Conservation (phyloP, 1,140 invertebrate genomes). For the Trichogramma pretiosum region DNA sequence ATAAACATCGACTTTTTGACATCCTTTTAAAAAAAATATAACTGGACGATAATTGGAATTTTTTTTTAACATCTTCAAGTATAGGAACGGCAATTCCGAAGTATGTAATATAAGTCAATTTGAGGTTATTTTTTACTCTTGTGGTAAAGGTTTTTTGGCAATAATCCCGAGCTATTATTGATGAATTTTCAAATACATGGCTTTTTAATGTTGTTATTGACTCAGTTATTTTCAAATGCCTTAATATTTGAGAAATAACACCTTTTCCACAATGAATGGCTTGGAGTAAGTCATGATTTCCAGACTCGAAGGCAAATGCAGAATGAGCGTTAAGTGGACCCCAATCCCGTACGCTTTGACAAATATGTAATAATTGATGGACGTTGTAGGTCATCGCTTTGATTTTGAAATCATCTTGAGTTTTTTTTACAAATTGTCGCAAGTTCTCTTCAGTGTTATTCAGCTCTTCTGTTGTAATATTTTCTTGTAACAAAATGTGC, state of each 20-base stretch:
- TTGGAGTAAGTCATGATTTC: neutral
- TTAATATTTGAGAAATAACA: neutral
- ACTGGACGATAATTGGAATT: too few relatives aligned
- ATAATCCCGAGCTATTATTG: neutral
- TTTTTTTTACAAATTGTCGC: slow-evolving; percentile 5
- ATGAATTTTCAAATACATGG: neutral
- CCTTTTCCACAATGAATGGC: neutral
- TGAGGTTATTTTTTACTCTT: too few relatives aligned
- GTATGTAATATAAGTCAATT: too few relatives aligned
- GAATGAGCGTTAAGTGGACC: neutral
- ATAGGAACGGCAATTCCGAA: too few relatives aligned
- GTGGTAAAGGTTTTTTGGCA: too few relatives aligned
- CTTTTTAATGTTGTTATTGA: neutral
- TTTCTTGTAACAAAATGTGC: slow-evolving; percentile 10
- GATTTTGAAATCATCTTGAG: slow-evolving; percentile 6
- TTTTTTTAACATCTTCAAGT: too few relatives aligned
- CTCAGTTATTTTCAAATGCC: neutral
- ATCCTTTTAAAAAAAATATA: too few relatives aligned
- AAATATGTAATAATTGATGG: slow-evolving; percentile 13
- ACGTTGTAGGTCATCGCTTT: slow-evolving; percentile 16
- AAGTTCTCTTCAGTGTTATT: slow-evolving; percentile 11
- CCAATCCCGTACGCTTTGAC: slow-evolving; percentile 5
- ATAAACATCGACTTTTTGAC: too few relatives aligned
- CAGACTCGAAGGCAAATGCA: neutral
- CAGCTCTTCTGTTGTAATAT: slow-evolving; percentile 1